Base-by-base conservation (phyloP, 1,140 invertebrate genomes). In the Plutomurus gul region DNA sequence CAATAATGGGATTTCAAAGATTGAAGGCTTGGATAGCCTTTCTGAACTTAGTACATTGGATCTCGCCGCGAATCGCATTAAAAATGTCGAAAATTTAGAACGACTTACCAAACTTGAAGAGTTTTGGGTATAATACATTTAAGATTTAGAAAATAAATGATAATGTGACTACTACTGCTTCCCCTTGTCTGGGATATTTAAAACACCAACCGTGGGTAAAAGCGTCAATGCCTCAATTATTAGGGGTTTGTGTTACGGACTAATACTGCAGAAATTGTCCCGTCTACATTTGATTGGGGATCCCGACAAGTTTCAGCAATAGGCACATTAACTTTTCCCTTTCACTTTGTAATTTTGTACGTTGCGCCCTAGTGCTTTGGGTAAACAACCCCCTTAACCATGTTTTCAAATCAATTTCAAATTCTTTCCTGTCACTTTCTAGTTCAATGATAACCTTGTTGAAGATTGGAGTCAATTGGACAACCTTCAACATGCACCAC, bases 391-490 rank as follows among this genome's bases (percentile, higher is more conserved):
- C n/a, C n/a, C n/a, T n/a, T n/a, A n/a, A n/a, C 16, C 36, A 33
- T 49, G 7, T 18, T 13, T 39, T 37, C 11, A 8, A 25, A 65
- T 37, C 10, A n/a, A 18, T 71, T 51, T 78, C 16, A 65, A 46
- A 39, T 46, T 40, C 65, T 70, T 60, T 36, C 40, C 71, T 56
- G n/a, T n/a, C n/a, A 76, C 8, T 47, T 87, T 91, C 78, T 86
- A 97, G 95, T 88, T 97, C 60, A 99, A 99, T 86, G 92, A 98
- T 85, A 99, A 99, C 87, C 88, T 91, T 84, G 91, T 99, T 51
- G 88, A 90, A 70, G 91, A 94, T 56, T 99, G 96, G 96, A 90
- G 89, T 33, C 92, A 93, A 49, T 84, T 99, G 5, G 92, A 97
- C 56, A 89, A 90, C 73, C 88, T 99, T 56, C 88, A 89, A 46